Conservation (phyloP, 2,797 vertebrate species). For the Gymnocypris eckloni region DNA sequence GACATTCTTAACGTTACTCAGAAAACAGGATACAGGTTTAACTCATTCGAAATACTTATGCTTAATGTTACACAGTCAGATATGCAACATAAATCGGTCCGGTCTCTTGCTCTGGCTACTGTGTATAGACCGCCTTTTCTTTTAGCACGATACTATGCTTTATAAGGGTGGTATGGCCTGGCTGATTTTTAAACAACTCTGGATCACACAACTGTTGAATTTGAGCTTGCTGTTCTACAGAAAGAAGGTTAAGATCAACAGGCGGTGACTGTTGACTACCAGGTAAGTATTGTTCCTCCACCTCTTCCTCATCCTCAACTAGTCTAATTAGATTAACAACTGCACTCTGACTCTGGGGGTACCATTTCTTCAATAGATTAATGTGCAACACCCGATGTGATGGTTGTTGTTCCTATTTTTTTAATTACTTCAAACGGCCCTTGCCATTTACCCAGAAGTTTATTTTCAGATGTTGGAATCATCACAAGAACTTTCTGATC, state of each 20-base stretch:
- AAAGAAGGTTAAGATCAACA: background rate
- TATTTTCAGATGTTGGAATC: slow-evolving; percentile 5
- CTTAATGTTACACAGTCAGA: too few relatives aligned
- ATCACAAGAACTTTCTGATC: slow-evolving; percentile 36
- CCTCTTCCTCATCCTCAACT: background rate
- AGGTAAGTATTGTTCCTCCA: background rate
- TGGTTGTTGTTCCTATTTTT: background rate
- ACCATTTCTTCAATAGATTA: slow-evolving; percentile 44
- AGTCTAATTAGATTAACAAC: background rate
- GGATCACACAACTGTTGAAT: background rate
- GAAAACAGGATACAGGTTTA: too few relatives aligned
- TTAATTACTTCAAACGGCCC: background rate
- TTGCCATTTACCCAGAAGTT: slow-evolving; percentile 48
- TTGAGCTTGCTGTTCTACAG: background rate
- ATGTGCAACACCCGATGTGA: slow-evolving; percentile 20
- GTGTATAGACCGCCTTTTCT: too few relatives aligned
- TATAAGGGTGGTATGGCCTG: background rate
- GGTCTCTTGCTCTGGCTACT: too few relatives aligned
- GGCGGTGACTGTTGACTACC: too few relatives aligned
- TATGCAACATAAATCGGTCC: too few relatives aligned
- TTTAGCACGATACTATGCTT: too few relatives aligned
- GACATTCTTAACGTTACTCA: too few relatives aligned
- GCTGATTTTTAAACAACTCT: slow-evolving; percentile 10
- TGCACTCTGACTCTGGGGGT: background rate
- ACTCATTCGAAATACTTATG: too few relatives aligned